phyloP scores from a whole-genome alignment of 2,797 vertebrate species.

The Chiroxiphia lanceolata region DNA sequence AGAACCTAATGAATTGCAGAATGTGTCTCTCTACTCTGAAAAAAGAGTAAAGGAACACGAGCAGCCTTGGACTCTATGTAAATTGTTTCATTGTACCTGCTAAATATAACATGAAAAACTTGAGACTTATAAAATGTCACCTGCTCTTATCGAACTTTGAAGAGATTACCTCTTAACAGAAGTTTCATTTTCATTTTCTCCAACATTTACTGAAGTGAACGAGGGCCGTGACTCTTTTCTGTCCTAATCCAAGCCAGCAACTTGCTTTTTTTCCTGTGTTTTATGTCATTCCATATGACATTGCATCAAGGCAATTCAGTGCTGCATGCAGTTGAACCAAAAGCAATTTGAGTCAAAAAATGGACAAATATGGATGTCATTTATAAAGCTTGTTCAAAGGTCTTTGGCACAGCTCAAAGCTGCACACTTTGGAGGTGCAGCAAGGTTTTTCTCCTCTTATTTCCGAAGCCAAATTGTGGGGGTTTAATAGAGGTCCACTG shows the following conservation, averaged over 20 bases:
- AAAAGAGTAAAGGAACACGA: background rate
- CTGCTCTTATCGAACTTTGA: constrained; percentile 58
- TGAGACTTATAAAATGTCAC: constrained; percentile 66
- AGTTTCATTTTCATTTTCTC: constrained; percentile 75
- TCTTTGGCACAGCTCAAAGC: constrained; percentile 69
- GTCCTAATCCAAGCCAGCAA: constrained; percentile 66
- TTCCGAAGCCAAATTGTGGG: constrained; percentile 5
- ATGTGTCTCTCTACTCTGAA: background rate
- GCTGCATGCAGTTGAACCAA: constrained; percentile 67
- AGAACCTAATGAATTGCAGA: background rate
- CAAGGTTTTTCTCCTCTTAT: background rate
- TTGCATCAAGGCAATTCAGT: constrained; percentile 67
- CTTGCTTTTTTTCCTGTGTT: constrained; percentile 65
- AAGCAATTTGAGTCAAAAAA: constrained; percentile 79
- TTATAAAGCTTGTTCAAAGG: constrained; percentile 73
- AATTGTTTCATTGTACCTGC: constrained; percentile 67
- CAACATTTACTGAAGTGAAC: constrained; percentile 59
- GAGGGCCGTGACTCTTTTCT: constrained; percentile 66
- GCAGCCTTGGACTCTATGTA: constrained; percentile 52
- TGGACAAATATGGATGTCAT: constrained; percentile 77
- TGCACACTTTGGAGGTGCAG: constrained; percentile 1
- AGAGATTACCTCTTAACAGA: constrained; percentile 69
- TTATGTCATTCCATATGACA: constrained; percentile 70
- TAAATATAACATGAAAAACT: constrained; percentile 64
- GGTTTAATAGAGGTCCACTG: constrained; percentile 29